Percentiles rank a stretch among this genome's conserved stretches.
Conservation (phyloP, 2,113 vertebrate species). For the Thunnus thynnus region DNA sequence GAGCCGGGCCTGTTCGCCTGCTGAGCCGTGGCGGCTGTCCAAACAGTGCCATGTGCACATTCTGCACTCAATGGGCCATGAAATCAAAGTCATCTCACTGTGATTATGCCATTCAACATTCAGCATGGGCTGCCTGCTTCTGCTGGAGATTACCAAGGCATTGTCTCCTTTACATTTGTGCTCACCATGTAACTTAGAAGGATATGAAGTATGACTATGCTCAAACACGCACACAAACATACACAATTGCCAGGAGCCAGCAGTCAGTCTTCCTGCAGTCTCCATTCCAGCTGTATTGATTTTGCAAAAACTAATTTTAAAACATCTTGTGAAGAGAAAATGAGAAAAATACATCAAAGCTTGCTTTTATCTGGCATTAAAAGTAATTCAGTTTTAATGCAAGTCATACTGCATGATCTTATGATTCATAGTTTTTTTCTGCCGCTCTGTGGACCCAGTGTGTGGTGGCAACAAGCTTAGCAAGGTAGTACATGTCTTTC, state of each 20-base stretch:
- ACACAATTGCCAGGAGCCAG: not conserved
- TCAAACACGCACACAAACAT: not conserved
- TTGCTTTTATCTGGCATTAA: not conserved
- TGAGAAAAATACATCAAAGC: not conserved
- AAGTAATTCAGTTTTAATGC: not conserved
- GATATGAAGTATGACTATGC: not conserved
- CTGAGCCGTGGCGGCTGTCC: conserved; percentile 33
- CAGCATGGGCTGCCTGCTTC: not conserved
- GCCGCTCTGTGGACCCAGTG: too few relatives aligned
- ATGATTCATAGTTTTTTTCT: not conserved
- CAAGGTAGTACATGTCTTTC: too few relatives aligned
- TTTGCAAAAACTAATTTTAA: not conserved
- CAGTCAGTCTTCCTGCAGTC: not conserved
- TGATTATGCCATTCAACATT: conserved; percentile 39
- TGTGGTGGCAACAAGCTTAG: too few relatives aligned
- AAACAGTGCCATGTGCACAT: conserved; percentile 36
- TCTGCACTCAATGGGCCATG: conserved; percentile 33
- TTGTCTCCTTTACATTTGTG: not conserved
- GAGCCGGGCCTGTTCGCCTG: not conserved
- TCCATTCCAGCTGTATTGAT: conserved; percentile 3
- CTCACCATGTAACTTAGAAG: not conserved
- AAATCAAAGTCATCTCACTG: conserved; percentile 52
- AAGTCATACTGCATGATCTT: not conserved
- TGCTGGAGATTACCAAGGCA: conserved; percentile 25
- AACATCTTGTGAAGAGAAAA: not conserved